Conservation (phyloP, 2,113 vertebrate species). For the Lethenteron camtschaticum region DNA sequence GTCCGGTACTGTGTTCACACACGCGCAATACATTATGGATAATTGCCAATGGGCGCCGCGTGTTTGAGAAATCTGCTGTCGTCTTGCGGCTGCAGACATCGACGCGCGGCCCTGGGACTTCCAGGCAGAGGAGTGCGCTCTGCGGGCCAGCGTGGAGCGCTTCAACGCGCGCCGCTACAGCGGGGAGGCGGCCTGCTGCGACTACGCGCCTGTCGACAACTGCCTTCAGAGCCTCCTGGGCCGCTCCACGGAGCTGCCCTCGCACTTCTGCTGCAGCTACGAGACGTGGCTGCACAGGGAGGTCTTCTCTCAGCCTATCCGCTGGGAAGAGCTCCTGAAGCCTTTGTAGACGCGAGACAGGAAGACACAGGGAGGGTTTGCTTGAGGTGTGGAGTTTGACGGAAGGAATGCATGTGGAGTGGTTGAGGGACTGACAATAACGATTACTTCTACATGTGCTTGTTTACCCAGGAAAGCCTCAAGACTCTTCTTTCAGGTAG, state of each 20-base stretch:
- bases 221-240: slow-evolving; percentile 94
- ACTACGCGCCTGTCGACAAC: slow-evolving; percentile 85
- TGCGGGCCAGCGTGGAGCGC: slow-evolving; percentile 79
- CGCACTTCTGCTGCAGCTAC: slow-evolving; percentile 95
- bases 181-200: slow-evolving; percentile 53
- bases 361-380: too few species aligned
- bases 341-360: background rate
- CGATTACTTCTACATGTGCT: too few species aligned
- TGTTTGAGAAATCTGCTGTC: too few species aligned
- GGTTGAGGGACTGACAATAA: too few species aligned
- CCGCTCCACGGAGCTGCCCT: slow-evolving; percentile 62
- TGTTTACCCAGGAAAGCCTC: too few species aligned
- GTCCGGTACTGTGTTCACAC: too few species aligned
- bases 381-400: too few species aligned
- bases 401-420: too few species aligned
- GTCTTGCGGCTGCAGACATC: slow-evolving; percentile 34
- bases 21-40: too few species aligned
- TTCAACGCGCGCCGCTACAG: slow-evolving; percentile 88
- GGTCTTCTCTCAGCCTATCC: slow-evolving; percentile 91
- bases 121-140: slow-evolving; percentile 83
- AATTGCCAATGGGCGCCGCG: too few species aligned
- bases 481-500: too few species aligned
- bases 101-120: slow-evolving; percentile 95
- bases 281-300: slow-evolving; percentile 96
- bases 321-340: slow-evolving; percentile 88